Conservation (phyloP, 2,888 invertebrate genomes). For the Pammene aurita region DNA sequence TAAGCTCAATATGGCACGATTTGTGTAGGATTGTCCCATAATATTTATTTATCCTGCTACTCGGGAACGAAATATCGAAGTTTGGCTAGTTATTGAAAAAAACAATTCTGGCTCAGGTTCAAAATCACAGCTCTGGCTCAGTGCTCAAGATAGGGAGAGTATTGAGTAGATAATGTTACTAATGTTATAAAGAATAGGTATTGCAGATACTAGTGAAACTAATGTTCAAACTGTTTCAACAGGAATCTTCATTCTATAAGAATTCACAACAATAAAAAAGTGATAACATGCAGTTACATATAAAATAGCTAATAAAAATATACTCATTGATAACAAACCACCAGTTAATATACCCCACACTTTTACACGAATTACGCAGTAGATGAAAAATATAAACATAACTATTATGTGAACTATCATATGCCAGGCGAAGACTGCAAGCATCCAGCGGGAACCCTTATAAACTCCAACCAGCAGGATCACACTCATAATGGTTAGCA, state of each 20-base stretch:
- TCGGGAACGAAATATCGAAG: no score
- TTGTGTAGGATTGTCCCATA: no score
- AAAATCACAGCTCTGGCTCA: no score
- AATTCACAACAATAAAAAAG: slow-evolving; percentile 43
- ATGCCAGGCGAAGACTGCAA: slow-evolving; percentile 17
- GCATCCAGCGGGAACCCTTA: background rate
- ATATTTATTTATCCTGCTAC: no score
- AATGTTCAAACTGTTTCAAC: slow-evolving; percentile 5
- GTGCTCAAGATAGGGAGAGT: no score
- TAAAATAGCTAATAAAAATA: slow-evolving; percentile 33
- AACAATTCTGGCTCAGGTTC: background rate
- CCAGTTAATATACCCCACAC: slow-evolving; percentile 2
- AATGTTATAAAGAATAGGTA: no score
- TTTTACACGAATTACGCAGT: background rate
- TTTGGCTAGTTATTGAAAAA: no score
- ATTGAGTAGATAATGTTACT: no score
- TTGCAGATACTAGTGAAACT: background rate
- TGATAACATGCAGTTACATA: slow-evolving; percentile 42
- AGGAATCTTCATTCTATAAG: slow-evolving; percentile 42
- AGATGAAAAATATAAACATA: slow-evolving; percentile 39
- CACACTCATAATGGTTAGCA: slow-evolving; percentile 10
- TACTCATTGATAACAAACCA: slow-evolving; percentile 6
- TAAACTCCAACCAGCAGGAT: background rate
- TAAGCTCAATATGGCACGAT: no score
- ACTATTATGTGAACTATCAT: slow-evolving; percentile 22